phyloP scores from a whole-genome alignment of 2,888 invertebrate genomes.

The Cantharis rustica region DNA sequence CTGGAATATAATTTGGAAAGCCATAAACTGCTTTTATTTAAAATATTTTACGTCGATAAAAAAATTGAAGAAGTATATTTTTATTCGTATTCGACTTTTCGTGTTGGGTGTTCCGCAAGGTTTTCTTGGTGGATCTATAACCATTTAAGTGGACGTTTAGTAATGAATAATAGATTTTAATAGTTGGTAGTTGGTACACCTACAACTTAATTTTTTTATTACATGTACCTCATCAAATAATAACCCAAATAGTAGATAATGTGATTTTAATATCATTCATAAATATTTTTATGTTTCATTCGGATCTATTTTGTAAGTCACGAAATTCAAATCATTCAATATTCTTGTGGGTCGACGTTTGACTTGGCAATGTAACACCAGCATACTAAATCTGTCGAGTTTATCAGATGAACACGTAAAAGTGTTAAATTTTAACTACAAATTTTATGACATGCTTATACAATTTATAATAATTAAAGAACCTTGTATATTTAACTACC shows the following conservation, averaged over 20 bases:
- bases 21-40: too few species aligned
- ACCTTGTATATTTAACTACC: not conserved
- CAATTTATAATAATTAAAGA: not conserved
- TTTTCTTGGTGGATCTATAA: not conserved
- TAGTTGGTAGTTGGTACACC: not conserved
- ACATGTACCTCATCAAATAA: not conserved
- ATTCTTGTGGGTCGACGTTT: not conserved
- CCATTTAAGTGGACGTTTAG: not conserved
- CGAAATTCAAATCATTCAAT: constrained; percentile 1
- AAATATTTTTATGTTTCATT: not conserved
- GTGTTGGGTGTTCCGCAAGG: not conserved
- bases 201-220: not conserved
- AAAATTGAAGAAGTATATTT: too few species aligned
- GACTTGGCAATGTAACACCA: not conserved
- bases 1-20: too few species aligned
- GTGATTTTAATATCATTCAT: not conserved
- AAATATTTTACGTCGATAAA: too few species aligned
- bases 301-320: not conserved
- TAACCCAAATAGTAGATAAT: not conserved
- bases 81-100: too few species aligned
- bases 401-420: not conserved
- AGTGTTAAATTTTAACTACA: not conserved
- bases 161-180: not conserved
- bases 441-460: not conserved
- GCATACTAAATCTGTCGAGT: not conserved